phyloP scores from a whole-genome alignment of 2,797 vertebrate genomes.

The Anguilla marmorata region DNA sequence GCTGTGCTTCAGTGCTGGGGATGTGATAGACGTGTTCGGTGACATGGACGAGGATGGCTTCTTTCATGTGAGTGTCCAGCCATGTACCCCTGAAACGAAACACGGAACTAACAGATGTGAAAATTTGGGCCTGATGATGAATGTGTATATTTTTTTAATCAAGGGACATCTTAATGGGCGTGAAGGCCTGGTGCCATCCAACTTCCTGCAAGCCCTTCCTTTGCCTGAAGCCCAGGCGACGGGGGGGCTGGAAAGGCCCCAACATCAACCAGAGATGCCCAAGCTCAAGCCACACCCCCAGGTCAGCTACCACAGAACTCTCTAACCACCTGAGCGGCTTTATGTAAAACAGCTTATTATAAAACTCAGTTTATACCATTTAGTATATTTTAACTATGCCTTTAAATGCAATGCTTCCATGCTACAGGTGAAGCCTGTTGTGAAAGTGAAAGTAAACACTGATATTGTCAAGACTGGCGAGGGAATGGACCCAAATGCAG shows the following conservation, averaged over 20 bases:
- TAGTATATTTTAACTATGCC: background rate
- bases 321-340: background rate
- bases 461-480: no score
- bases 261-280: background rate
- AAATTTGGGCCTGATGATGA: background rate
- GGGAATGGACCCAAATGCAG: no score
- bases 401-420: background rate
- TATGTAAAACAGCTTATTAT: background rate
- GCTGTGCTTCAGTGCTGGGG: conserved; percentile 84
- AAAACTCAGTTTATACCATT: background rate
- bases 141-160: conserved; percentile 37
- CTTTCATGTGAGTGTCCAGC: conserved; percentile 81
- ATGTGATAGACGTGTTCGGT: conserved; percentile 89
- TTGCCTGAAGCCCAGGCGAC: conserved; percentile 30
- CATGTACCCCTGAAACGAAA: background rate
- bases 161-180: conserved; percentile 87
- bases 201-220: conserved; percentile 79
- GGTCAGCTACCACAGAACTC: conserved; percentile 53
- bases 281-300: conserved; percentile 52
- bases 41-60: conserved; percentile 93
- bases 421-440: background rate
- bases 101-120: background rate
- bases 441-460: background rate
- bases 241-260: conserved; percentile 28
- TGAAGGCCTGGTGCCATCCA: conserved; percentile 90